Evolutionary conservation across 1,140 invertebrate species (phyloP).

Genomic region (Coptotermes formosanus): DNA sequence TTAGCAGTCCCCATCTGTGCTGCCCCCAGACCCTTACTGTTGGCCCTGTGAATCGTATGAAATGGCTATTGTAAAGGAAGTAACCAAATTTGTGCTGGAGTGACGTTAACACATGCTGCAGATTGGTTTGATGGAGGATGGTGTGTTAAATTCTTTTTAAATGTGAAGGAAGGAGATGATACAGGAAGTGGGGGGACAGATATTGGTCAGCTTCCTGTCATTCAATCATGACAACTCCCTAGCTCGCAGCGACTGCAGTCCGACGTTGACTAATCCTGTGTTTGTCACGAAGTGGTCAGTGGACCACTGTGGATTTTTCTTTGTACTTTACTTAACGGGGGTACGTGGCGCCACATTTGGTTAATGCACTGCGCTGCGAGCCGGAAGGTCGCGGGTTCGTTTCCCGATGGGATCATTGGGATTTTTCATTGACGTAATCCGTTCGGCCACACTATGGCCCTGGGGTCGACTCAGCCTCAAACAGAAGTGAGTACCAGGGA

Average conservation of each 20-base stretch:
- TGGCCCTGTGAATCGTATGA: background rate
- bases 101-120: background rate
- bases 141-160: background rate
- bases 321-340: no score
- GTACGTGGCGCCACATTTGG: no score
- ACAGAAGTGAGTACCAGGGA: no score
- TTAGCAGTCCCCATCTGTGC: background rate
- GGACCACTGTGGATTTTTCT: background rate
- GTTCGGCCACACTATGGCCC: no score
- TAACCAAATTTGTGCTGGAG: background rate
- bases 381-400: no score
- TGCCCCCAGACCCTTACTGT: background rate
- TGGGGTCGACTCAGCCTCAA: no score
- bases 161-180: constrained; percentile 15
- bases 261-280: background rate
- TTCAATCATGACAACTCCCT: background rate
- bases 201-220: constrained; percentile 13
- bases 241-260: background rate
- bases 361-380: no score
- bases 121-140: constrained; percentile 4
- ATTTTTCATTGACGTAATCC: no score
- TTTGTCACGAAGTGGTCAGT: background rate
- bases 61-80: constrained; percentile 11
- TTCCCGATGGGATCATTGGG: no score
- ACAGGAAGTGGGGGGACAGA: background rate